Evolutionary conservation across 2,797 vertebrate genomes (phyloP).

Genomic region (Centropyge bicolor): DNA sequence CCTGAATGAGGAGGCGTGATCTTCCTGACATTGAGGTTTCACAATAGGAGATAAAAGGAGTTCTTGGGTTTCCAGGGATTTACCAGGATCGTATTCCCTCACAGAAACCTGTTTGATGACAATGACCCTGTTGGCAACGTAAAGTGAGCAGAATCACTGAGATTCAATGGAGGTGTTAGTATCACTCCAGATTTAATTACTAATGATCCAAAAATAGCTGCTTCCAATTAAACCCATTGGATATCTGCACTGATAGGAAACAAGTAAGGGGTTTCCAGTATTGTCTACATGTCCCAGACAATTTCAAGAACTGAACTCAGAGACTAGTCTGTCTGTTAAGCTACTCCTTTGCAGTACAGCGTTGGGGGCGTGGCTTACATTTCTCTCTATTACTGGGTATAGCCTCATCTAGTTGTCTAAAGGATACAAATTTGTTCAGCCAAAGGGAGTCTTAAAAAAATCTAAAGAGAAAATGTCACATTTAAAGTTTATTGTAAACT

Average conservation of each 20-base stretch:
- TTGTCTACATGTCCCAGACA: background rate
- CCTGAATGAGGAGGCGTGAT: constrained; percentile 40
- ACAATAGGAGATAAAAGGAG: constrained; percentile 62
- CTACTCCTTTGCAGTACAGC: background rate
- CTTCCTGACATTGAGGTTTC: constrained; percentile 40
- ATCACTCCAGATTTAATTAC: constrained; percentile 68
- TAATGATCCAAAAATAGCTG: constrained; percentile 52
- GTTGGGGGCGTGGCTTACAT: background rate
- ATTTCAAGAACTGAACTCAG: constrained; percentile 7
- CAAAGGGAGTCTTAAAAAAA: too few relatives aligned
- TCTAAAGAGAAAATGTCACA: constrained; percentile 13
- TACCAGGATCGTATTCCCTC: constrained; percentile 66
- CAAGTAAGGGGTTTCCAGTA: constrained; percentile 10
- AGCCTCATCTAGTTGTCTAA: constrained; percentile 6
- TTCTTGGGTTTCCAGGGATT: constrained; percentile 76
- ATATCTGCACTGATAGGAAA: constrained; percentile 46
- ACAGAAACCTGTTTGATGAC: constrained; percentile 65
- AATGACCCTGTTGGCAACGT: constrained; percentile 22
- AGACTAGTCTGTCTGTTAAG: background rate
- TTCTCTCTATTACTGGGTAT: too few relatives aligned
- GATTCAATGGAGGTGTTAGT: constrained; percentile 55
- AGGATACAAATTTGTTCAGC: constrained; percentile 2
- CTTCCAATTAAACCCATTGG: constrained; percentile 59
- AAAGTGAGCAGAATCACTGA: constrained; percentile 40
- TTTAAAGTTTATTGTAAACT: constrained; percentile 16